Percentiles rank a stretch among this genome's conserved stretches.
Evolutionary conservation across 2,888 invertebrate genomes (phyloP).

Genomic region (Seira musarum): DNA sequence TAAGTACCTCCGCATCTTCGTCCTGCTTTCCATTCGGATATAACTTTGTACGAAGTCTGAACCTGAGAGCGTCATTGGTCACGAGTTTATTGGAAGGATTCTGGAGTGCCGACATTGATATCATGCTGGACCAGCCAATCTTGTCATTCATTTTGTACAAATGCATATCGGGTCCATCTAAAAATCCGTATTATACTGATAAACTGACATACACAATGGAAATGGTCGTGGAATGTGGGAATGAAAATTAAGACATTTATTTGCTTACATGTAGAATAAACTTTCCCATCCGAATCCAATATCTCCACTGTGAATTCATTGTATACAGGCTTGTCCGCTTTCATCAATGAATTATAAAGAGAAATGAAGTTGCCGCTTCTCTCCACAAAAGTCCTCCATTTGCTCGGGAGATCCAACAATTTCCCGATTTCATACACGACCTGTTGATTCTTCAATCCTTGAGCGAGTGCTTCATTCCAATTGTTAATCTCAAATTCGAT

Average conservation of each 20-base stretch:
- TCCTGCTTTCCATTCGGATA: constrained; percentile 54
- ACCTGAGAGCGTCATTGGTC: constrained; percentile 44
- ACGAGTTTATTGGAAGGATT: constrained; percentile 47
- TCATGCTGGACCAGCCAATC: constrained; percentile 61
- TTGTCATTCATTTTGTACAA: constrained; percentile 59
- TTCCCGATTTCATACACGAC: constrained; percentile 58
- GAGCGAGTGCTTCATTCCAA: constrained; percentile 52
- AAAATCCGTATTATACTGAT: background rate
- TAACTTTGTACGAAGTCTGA: constrained; percentile 53
- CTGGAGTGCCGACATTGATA: constrained; percentile 52
- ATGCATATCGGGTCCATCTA: constrained; percentile 64
- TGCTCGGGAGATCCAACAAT: constrained; percentile 51
- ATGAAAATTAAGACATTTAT: background rate
- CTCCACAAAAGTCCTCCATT: constrained; percentile 62
- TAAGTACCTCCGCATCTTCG: constrained; percentile 36
- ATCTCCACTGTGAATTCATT: constrained; percentile 61
- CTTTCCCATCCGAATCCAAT: constrained; percentile 58
- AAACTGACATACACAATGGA: background rate
- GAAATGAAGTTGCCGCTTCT: constrained; percentile 55
- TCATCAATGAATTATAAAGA: constrained; percentile 54
- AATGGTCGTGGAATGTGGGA: background rate
- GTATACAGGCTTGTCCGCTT: constrained; percentile 49
- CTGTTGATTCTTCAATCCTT: constrained; percentile 57
- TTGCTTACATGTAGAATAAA: constrained; percentile 57
- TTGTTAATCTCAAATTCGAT: constrained; percentile 60